Evolutionary conservation across 1,140 invertebrate genomes (phyloP), one percentile per base, ranked within the genome.

Genomic region (Zaprionus davidi): DNA sequence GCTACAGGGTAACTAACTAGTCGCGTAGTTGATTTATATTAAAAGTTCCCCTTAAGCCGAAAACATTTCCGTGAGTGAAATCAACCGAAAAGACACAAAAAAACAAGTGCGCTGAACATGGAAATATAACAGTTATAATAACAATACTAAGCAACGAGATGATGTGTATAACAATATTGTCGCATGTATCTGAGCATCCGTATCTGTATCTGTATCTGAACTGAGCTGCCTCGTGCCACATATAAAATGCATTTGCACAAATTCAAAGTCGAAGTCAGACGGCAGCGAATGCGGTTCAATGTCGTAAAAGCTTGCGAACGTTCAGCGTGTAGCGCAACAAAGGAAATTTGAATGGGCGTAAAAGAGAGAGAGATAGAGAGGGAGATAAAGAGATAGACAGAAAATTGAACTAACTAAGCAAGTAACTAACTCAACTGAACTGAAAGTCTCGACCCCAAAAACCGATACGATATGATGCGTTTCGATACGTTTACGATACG

Each of bases 401-500:
- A 15, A 36, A 17, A 20, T 24, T 51, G 12, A 22, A 51, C 46
- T 51, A 20, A 24, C 20, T 51, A 5, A 13, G 17, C 20, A 5
- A 51, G 17, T 51, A 20, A 51, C 46, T 51, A 51, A 20, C 46
- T 51, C 9, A 22, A 51, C 20, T 24, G 9, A 51, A 28, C 15
- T 28, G 15, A n/a, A 15, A 56, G 53, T 26, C 20, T 26, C 20
- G 46, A 22, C 46, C 12, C 53, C 65, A 68, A 38, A 66, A 38
- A 58, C 5, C 36, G 74, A 78, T 65, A 82, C 82, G 68, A 73
- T 79, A 71, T 59, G 76, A 83, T 51, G 20, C 20, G 20, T 80
- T 58, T 38, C 71, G 56, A 73, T 51, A 41, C 63, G 64, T 60
- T 60, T 60, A 68, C 64, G 64, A 68, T 56, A 68, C 78, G 82